Evolutionary conservation across 1,140 invertebrate genomes (phyloP), one percentile per base, ranked within the genome.

Genomic region (Chionoecetes opilio): DNA sequence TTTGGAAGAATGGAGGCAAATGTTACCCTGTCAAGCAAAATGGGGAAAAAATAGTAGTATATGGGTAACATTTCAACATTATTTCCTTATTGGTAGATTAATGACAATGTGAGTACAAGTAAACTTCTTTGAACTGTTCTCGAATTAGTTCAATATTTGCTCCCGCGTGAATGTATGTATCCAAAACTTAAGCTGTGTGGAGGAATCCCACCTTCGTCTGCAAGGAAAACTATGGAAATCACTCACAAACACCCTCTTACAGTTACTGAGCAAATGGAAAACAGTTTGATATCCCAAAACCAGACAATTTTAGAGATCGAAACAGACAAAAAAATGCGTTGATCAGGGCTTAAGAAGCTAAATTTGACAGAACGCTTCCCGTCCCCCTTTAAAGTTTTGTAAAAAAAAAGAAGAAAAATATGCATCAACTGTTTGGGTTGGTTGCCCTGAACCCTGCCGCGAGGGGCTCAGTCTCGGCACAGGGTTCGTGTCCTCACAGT

Each of bases 391-490:
- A n/a, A 53, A 17, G 46, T 53, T 53, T 53, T 9, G 46, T 53
- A 53, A 53, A 53, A 46, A 75, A 75, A n/a, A n/a, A n/a, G n/a
- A n/a, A n/a, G n/a, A n/a, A n/a, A n/a, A n/a, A n/a, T n/a, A 75
- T 75, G 63, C 63, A 75, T 75, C 63, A 75, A 75, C 6, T 75
- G 63, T 75, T 75, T 75, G 63, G 63, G 63, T 75, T 75, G 26
- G 63, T 75, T 17, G 38, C n/a, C 85, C 9, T 82, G 93, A 94
- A 89, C 93, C 53, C 86, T 94, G 93, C 41, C 32, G 34, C 93
- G 87, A 91, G 87, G 93, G 93, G 93, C 93, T 94, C 93, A 94
- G 63, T 94, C 93, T 94, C 93, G 93, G 63, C 63, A 94, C 87
- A 94, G 93, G 34, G 87, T 84, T 94, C 87, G 53, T 3, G n/a